Conservation (phyloP, 2,797 vertebrate species). For the Lutjanus argentimaculatus region DNA sequence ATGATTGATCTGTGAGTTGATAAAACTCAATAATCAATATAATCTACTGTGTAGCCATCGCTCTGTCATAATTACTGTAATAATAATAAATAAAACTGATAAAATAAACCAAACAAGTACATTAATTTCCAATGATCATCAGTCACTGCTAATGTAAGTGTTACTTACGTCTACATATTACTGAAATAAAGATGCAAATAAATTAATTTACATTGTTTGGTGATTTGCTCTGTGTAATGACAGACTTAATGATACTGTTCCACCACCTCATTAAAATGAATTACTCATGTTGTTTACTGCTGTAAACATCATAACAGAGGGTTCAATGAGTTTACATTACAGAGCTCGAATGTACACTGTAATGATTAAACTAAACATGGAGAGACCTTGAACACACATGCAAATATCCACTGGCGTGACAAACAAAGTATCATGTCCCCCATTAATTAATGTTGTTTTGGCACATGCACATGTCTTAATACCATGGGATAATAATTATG, state of each 20-base stretch:
- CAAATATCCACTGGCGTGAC: background rate
- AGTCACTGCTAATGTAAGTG: slow-evolving; percentile 23
- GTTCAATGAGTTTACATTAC: background rate
- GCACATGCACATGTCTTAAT: slow-evolving; percentile 14
- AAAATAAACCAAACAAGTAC: slow-evolving; percentile 10
- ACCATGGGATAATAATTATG: slow-evolving; percentile 19
- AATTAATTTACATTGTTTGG: slow-evolving; percentile 21
- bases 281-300: slow-evolving; percentile 35
- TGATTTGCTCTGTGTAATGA: slow-evolving; percentile 34
- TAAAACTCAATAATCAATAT: background rate
- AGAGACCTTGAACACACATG: slow-evolving; percentile 1
- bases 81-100: background rate
- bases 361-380: slow-evolving; percentile 29
- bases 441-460: slow-evolving; percentile 33
- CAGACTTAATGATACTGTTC: slow-evolving; percentile 21
- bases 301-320: background rate
- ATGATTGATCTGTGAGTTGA: too few relatives aligned
- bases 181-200: slow-evolving; percentile 8
- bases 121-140: slow-evolving; percentile 18
- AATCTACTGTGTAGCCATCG: background rate
- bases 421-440: slow-evolving; percentile 7
- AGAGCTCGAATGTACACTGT: background rate
- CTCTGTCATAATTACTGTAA: too few relatives aligned
- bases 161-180: slow-evolving; percentile 1
- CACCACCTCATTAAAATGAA: slow-evolving; percentile 32